A percentile compares a stretch with the other conserved stretches of the same genome.
These are phyloP conservation scores for Clarias batrachus DNA, from an alignment of 2,113 vertebrate species.

Conservation along the genomic window DNA sequence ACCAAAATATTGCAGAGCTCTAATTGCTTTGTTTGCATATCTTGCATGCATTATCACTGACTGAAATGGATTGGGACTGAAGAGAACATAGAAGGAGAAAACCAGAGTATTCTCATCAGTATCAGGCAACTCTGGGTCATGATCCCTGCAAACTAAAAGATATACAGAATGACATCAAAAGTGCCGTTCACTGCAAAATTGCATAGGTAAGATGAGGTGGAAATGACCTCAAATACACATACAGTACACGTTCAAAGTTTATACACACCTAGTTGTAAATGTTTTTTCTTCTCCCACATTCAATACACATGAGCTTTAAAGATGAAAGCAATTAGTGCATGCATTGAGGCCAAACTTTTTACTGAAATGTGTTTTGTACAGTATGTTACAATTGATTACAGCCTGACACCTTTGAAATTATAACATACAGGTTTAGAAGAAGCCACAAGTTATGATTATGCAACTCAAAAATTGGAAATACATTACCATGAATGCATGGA, in stretches of 20 bases:
- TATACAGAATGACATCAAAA: not conserved
- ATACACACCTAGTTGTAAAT: not conserved
- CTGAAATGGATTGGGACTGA: not conserved
- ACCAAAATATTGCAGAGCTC: not conserved
- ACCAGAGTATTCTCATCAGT: not conserved
- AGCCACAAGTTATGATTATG: not conserved
- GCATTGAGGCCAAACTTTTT: not conserved
- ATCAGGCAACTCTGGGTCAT: not conserved
- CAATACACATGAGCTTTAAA: not conserved
- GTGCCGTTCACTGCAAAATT: not conserved
- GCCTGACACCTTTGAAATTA: not conserved
- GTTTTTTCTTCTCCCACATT: not conserved
- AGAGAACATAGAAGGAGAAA: not conserved
- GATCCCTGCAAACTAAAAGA: not conserved
- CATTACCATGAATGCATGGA: not conserved
- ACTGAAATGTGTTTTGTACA: not conserved
- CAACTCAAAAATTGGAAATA: not conserved
- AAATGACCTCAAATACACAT: not conserved
- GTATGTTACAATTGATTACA: not conserved
- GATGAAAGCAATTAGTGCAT: not conserved
- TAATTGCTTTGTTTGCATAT: slow-evolving; percentile 33
- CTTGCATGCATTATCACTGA: slow-evolving; percentile 8
- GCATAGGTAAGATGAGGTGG: not conserved
- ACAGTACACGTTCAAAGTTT: not conserved
- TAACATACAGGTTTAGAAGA: not conserved